Evolutionary conservation across 2,888 invertebrate species (phyloP).

Genomic region (Troides helena): DNA sequence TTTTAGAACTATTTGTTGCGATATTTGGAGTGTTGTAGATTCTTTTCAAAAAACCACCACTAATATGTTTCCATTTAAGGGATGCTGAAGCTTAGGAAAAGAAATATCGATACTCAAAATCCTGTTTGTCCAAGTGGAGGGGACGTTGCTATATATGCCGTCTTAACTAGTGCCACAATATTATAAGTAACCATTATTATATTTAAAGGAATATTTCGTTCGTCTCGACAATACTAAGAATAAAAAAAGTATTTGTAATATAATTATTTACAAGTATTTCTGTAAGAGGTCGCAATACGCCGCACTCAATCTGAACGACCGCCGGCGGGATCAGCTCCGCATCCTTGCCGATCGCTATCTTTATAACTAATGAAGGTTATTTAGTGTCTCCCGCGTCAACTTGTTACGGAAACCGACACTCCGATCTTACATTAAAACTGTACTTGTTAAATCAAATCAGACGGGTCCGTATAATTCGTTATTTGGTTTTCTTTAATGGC

Average conservation of each 20-base stretch:
- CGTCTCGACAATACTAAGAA: too few species aligned
- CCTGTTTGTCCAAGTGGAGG: too few species aligned
- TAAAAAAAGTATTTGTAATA: neutral
- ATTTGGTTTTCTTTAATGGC: conserved; percentile 18
- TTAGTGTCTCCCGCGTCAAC: conserved; percentile 45
- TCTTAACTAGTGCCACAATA: too few species aligned
- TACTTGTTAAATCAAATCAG: conserved; percentile 28
- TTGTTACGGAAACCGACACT: conserved; percentile 37
- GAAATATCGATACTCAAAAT: too few species aligned
- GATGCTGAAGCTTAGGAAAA: too few species aligned
- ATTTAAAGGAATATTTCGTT: too few species aligned
- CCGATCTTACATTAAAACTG: conserved; percentile 23
- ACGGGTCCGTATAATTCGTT: conserved; percentile 18
- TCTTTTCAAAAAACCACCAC: too few species aligned
- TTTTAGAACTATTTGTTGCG: too few species aligned
- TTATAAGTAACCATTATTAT: too few species aligned
- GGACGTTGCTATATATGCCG: too few species aligned
- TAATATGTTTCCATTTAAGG: too few species aligned
- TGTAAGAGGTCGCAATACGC: conserved; percentile 23
- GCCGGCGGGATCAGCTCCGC: conserved; percentile 32
- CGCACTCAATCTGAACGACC: conserved; percentile 32
- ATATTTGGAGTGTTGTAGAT: too few species aligned
- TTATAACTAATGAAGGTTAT: conserved; percentile 55
- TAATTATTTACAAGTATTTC: conserved; percentile 21
- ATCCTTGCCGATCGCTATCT: conserved; percentile 38